Conservation (phyloP, 2,113 vertebrate species). For the Mesitornis unicolor region DNA sequence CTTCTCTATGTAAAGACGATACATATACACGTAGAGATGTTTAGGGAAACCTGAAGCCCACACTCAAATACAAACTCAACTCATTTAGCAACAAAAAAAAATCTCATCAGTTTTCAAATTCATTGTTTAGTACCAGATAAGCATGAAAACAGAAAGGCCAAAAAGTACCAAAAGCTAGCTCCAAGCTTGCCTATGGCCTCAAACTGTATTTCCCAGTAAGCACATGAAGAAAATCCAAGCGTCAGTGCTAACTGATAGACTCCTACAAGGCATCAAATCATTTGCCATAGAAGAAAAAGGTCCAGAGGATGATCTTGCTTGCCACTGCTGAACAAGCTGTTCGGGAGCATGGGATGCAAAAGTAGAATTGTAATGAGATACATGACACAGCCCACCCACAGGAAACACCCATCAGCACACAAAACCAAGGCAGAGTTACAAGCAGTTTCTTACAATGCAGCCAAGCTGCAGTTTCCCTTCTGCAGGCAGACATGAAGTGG, state of each 20-base stretch:
- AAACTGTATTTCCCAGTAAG: not conserved
- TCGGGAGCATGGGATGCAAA: not conserved
- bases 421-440: not conserved
- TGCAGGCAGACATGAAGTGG: not conserved
- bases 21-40: not conserved
- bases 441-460: not conserved
- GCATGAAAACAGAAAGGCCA: not conserved
- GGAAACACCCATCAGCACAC: not conserved
- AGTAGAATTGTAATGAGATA: not conserved
- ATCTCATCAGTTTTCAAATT: not conserved
- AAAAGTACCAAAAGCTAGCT: not conserved
- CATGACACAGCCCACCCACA: not conserved
- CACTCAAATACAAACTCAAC: not conserved
- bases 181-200: not conserved
- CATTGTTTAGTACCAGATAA: not conserved
- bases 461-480: not conserved
- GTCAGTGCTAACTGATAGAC: not conserved
- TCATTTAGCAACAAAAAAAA: not conserved
- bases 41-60: not conserved
- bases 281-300: not conserved
- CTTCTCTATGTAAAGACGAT: not conserved
- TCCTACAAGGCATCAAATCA: not conserved
- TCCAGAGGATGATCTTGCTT: not conserved
- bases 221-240: not conserved
- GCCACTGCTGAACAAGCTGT: not conserved